A percentile compares a stretch with the other conserved stretches of the same genome.
These are phyloP conservation scores for Thaleichthys pacificus DNA, from an alignment of 2,797 vertebrate species.

Conservation along the genomic window DNA sequence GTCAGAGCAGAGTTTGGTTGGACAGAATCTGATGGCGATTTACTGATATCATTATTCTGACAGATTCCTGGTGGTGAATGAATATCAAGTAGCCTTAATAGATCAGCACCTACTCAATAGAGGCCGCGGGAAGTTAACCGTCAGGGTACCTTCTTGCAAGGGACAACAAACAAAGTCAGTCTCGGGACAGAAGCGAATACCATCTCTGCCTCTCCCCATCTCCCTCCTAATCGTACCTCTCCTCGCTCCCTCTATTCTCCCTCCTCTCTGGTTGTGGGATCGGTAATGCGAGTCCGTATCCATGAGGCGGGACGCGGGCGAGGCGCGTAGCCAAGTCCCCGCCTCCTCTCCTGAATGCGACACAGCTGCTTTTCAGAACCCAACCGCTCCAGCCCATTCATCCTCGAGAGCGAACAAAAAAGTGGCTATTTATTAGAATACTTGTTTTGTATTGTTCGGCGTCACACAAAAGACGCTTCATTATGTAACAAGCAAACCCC, in stretches of 20 bases:
- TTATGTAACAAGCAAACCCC: conserved; percentile 87
- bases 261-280: too few species aligned
- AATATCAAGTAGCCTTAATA: background rate
- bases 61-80: background rate
- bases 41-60: background rate
- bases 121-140: background rate
- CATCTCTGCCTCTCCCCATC: background rate
- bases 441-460: conserved; percentile 98
- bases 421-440: conserved; percentile 98
- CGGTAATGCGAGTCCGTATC: conserved; percentile 68
- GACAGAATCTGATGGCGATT: background rate
- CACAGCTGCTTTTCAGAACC: conserved; percentile 93
- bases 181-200: background rate
- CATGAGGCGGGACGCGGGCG: conserved; percentile 54
- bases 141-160: background rate
- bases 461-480: conserved; percentile 95
- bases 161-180: background rate
- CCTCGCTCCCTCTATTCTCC: too few species aligned
- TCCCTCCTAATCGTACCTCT: too few species aligned
- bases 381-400: conserved; percentile 94
- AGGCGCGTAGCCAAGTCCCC: conserved; percentile 75
- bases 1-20: background rate
- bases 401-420: conserved; percentile 88
- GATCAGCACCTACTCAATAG: background rate
- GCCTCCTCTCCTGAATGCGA: conserved; percentile 85